A percentile compares a stretch with the other conserved stretches of the same genome.
Conservation (phyloP, 1,140 invertebrate genomes). For the Chrysomallon squamiferum region DNA sequence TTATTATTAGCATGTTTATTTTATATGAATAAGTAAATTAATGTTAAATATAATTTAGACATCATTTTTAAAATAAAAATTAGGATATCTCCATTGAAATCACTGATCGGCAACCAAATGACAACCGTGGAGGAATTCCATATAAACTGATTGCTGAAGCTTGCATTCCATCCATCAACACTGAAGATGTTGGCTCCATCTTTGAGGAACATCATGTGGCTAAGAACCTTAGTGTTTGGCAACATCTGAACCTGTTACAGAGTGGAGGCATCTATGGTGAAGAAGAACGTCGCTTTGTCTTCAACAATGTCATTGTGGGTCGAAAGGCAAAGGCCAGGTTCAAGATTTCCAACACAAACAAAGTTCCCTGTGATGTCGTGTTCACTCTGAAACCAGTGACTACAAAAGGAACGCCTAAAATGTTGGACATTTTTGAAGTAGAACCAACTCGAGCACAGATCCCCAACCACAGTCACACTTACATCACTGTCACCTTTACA, state of each 20-base stretch:
- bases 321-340: slow-evolving; percentile 61
- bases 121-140: slow-evolving; percentile 54
- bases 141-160: slow-evolving; percentile 61
- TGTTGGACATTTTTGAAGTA: slow-evolving; percentile 61
- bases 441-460: slow-evolving; percentile 58
- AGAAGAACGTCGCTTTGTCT: slow-evolving; percentile 62
- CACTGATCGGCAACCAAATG: slow-evolving; percentile 55
- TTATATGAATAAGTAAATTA: too few relatives aligned
- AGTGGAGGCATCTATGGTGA: slow-evolving; percentile 61
- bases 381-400: slow-evolving; percentile 51
- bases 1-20: too few relatives aligned
- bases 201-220: slow-evolving; percentile 64
- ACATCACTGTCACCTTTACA: slow-evolving; percentile 60
- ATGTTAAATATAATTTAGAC: too few relatives aligned
- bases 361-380: slow-evolving; percentile 61
- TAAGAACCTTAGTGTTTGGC: slow-evolving; percentile 61
- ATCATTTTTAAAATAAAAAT: too few relatives aligned
- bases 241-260: slow-evolving; percentile 46
- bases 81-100: slow-evolving; percentile 61
- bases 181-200: slow-evolving; percentile 55
- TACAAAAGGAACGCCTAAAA: slow-evolving; percentile 35
- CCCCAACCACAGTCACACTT: slow-evolving; percentile 58
- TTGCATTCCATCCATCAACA: slow-evolving; percentile 60
- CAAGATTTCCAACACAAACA: slow-evolving; percentile 61
- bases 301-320: slow-evolving; percentile 64